Percentiles rank a stretch among this genome's conserved stretches.
phyloP scores from a whole-genome alignment of 2,888 invertebrate genomes.

The Hydraecia micacea region DNA sequence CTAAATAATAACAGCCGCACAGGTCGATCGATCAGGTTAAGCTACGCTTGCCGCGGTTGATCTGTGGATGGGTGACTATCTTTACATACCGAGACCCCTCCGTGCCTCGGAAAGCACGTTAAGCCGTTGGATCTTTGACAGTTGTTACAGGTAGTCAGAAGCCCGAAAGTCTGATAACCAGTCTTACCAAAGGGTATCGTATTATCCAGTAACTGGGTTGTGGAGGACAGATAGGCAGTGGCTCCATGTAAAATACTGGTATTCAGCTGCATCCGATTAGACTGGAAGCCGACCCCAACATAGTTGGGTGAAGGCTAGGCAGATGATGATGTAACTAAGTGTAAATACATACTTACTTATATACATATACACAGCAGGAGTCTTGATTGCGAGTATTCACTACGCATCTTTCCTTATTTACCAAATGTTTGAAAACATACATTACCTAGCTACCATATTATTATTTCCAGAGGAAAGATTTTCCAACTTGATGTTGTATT shows the following conservation, averaged over 20 bases:
- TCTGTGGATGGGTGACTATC: no score
- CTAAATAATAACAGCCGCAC: no score
- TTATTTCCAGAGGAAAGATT: neutral
- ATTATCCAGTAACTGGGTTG: neutral
- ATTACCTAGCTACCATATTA: neutral
- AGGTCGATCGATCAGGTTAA: no score
- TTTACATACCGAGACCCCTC: no score
- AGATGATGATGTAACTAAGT: neutral
- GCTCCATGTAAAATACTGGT: neutral
- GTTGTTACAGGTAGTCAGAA: neutral
- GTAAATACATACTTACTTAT: neutral
- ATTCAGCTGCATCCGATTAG: neutral
- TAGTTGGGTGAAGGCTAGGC: neutral
- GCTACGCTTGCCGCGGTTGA: no score
- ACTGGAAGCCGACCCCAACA: neutral
- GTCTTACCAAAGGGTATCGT: neutral
- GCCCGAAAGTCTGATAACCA: no score
- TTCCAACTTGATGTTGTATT: neutral
- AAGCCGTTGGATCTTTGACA: neutral
- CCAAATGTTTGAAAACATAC: neutral
- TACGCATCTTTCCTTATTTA: neutral
- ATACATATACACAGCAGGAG: neutral
- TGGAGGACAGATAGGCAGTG: neutral
- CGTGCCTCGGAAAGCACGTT: no score
- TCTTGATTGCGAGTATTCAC: constrained; percentile 35